Percentiles rank a stretch among this genome's conserved stretches.
Evolutionary conservation across 2,797 vertebrate genomes (phyloP).

Genomic region (Lepilemur septentrionalis): DNA sequence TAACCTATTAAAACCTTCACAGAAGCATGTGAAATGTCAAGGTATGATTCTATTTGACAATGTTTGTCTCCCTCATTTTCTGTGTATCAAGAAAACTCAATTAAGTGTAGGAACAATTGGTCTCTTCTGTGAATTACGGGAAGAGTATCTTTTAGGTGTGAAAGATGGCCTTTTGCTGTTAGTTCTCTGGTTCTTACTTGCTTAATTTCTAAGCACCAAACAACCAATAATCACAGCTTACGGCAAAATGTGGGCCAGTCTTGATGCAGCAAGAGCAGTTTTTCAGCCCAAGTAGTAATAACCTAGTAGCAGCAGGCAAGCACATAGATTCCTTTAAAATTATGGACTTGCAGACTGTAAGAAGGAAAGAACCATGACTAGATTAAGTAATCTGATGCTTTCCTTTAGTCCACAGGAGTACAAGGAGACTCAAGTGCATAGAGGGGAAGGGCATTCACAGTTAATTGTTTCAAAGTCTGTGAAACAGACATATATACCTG

Average conservation of each 20-base stretch:
- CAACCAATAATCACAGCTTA: slow-evolving; percentile 17
- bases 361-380: neutral
- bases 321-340: neutral
- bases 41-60: slow-evolving; percentile 13
- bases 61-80: slow-evolving; percentile 18
- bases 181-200: neutral
- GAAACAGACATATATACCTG: neutral
- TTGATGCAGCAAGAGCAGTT: neutral
- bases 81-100: slow-evolving; percentile 49
- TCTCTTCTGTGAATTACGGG: slow-evolving; percentile 19
- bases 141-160: neutral
- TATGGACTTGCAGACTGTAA: neutral
- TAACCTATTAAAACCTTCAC: slow-evolving; percentile 20
- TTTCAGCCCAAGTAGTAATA: neutral
- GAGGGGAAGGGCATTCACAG: neutral
- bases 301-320: neutral
- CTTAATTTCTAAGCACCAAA: neutral
- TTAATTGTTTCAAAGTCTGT: neutral
- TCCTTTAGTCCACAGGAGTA: neutral
- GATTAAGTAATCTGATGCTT: neutral
- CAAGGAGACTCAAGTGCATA: neutral
- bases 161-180: slow-evolving; percentile 45
- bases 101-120: neutral
- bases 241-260: slow-evolving; percentile 48
- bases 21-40: neutral